These are phyloP conservation scores for Gerris lacustris DNA, from an alignment of 2,888 invertebrate genomes.

Conservation along the genomic window DNA sequence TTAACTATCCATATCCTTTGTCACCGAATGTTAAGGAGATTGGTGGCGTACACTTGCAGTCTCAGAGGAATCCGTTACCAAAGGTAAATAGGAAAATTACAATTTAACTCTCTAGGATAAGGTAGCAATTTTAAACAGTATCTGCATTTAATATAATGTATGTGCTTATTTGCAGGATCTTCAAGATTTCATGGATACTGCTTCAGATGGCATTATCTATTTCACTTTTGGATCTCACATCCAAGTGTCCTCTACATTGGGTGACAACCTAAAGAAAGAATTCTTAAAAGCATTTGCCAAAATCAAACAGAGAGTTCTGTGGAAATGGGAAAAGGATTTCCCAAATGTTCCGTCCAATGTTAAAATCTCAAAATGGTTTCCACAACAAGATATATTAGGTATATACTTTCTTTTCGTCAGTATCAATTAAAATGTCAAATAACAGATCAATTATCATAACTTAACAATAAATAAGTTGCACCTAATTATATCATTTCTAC, in stretches of 20 bases:
- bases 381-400: constrained; percentile 42
- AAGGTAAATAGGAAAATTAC: constrained; percentile 14
- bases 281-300: constrained; percentile 60
- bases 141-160: no score
- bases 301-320: constrained; percentile 64
- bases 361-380: constrained; percentile 56
- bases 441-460: no score
- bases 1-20: constrained; percentile 54
- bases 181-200: constrained; percentile 50
- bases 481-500: not conserved
- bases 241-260: constrained; percentile 63
- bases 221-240: constrained; percentile 68
- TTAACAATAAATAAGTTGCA: no score
- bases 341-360: constrained; percentile 62
- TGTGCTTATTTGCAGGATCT: constrained; percentile 37
- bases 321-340: constrained; percentile 65
- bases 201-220: constrained; percentile 54
- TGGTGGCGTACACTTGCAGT: constrained; percentile 24
- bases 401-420: not conserved
- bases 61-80: constrained; percentile 18
- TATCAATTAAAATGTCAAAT: no score
- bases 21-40: constrained; percentile 48
- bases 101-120: no score
- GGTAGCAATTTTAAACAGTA: no score
- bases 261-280: constrained; percentile 62